Base-by-base conservation (phyloP, 2,888 invertebrate genomes). In the Laspeyria flexula region DNA sequence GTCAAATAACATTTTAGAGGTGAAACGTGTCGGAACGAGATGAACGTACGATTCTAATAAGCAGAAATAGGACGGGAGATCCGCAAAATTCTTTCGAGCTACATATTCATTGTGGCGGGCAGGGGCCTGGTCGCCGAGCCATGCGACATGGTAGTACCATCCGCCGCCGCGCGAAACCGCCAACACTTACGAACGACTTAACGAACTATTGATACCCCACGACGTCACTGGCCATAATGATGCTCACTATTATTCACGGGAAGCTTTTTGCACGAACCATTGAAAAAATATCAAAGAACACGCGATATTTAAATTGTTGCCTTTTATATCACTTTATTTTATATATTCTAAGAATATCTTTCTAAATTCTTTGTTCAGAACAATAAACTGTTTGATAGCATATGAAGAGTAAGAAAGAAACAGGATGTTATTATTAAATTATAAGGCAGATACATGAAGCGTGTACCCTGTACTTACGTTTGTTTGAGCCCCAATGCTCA, bases 21-120 rank as follows among this genome's bases (percentile, higher is more conserved):
- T 91, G 90, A 90, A 88, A 81, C 82, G 81, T 72, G 90, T 70
- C 65, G 65, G 88, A 91, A 86, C 60, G 90, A 90, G 90, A 91
- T 76, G 80, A 79, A 77, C 61, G 73, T 65, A 77, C 64, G 55
- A 63, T 62, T 73, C 57, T 79, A 79, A 82, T 80, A 75, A 76
- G 88, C 59, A 65, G 75, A 85, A 88, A 87, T 83, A 83, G 85
- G 90, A 90, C 69, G 75, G 86, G 57, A 40, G 81, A 88, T 85
- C 71, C 69, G 83, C 82, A 70, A 85, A 88, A 91, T 88, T 88
- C 86, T 88, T 87, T 82, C 74, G 77, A 75, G 79, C 68, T 77
- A n/a, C 79, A 75, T 80, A 72, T 71, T 77, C 73, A 73, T 74
- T 71, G 70, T 72, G 74, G 63, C 61, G 55, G 50, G 21, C 39